These are phyloP conservation scores for Callimorpha dominula DNA, from an alignment of 2,888 invertebrate genomes.

Conservation along the genomic window DNA sequence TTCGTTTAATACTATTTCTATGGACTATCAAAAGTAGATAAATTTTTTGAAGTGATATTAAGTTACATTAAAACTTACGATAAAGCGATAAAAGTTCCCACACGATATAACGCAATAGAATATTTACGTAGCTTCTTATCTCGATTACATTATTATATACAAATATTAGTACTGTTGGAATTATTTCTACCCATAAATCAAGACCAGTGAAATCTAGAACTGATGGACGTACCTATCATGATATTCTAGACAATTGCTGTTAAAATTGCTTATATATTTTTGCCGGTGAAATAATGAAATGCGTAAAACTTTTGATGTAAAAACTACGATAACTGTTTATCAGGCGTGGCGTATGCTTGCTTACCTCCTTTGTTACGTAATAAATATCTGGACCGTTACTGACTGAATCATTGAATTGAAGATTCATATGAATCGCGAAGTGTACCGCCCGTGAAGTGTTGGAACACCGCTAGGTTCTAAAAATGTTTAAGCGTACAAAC, in stretches of 20 bases:
- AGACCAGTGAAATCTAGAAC: neutral
- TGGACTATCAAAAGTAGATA: constrained; percentile 37
- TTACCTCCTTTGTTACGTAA: neutral
- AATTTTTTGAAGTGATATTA: constrained; percentile 23
- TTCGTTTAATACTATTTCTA: constrained; percentile 8
- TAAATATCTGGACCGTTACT: neutral
- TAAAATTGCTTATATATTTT: neutral
- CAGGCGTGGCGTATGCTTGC: neutral
- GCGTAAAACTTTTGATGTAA: neutral
- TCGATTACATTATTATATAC: neutral
- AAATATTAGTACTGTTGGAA: neutral
- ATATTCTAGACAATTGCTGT: neutral
- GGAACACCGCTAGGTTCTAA: neutral
- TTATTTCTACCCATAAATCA: neutral
- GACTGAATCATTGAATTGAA: neutral
- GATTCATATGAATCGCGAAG: neutral
- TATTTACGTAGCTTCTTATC: constrained; percentile 17
- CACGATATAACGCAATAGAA: constrained; percentile 5
- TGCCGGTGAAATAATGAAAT: no score
- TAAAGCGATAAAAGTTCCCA: constrained; percentile 23
- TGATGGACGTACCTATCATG: neutral
- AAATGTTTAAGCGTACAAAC: neutral
- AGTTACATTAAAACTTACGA: constrained; percentile 18
- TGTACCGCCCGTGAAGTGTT: neutral
- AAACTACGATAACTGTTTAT: neutral